Evolutionary conservation across 2,797 vertebrate species (phyloP).

Genomic region (Discoglossus pictus): DNA sequence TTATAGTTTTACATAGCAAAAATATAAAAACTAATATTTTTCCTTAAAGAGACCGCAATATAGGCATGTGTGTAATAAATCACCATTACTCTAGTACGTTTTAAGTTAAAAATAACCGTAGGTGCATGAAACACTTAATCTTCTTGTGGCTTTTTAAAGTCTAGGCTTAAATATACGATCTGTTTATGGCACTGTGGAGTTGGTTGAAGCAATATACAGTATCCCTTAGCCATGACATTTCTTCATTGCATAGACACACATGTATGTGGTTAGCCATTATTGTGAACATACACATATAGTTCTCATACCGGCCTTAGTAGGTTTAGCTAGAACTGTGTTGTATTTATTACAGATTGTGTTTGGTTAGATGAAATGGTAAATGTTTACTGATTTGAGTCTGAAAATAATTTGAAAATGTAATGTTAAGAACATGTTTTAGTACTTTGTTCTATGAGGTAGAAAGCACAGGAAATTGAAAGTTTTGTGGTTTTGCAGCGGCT

Average conservation of each 20-base stretch:
- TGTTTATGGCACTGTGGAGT: neutral
- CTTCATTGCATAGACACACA: slow-evolving; percentile 15
- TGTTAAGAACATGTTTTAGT: slow-evolving; percentile 46
- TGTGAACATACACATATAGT: too few species aligned
- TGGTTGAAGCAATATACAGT: neutral
- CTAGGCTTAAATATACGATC: slow-evolving; percentile 3
- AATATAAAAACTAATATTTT: too few species aligned
- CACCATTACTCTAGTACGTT: neutral
- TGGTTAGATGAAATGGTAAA: slow-evolving; percentile 48
- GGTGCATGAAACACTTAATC: neutral
- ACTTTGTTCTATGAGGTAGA: slow-evolving; percentile 45
- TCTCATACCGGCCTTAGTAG: neutral
- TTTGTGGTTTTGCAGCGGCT: slow-evolving; percentile 48
- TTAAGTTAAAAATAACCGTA: neutral
- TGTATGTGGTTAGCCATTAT: too few species aligned
- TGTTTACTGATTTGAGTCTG: slow-evolving; percentile 50
- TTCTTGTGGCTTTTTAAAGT: slow-evolving; percentile 14
- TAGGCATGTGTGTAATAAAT: too few species aligned
- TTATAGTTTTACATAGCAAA: too few species aligned
- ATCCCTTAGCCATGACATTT: neutral
- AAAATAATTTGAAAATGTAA: slow-evolving; percentile 44
- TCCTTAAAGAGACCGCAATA: too few species aligned
- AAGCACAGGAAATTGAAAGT: slow-evolving; percentile 52
- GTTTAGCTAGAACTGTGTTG: slow-evolving; percentile 34
- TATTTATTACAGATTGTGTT: slow-evolving; percentile 46